These are phyloP conservation scores for Centropyge bicolor DNA, from an alignment of 2,797 vertebrate genomes.

Conservation along the genomic window DNA sequence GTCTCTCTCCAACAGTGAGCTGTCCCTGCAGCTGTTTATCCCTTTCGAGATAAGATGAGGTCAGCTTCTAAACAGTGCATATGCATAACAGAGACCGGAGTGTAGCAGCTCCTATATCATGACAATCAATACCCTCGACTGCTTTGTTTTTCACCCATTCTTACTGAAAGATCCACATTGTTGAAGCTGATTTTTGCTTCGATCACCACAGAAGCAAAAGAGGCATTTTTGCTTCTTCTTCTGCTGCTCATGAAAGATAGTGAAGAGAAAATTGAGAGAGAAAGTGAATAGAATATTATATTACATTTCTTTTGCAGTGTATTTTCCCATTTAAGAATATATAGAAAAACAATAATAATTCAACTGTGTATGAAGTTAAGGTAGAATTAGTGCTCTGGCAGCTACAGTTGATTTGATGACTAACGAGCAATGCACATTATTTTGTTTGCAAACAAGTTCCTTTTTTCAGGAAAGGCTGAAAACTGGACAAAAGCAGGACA, in stretches of 20 bases:
- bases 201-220: neutral
- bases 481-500: too few relatives aligned
- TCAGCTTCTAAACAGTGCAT: conserved; percentile 54
- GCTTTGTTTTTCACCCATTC: conserved; percentile 12
- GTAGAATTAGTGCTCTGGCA: conserved; percentile 4
- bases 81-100: conserved; percentile 29
- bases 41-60: conserved; percentile 53
- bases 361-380: neutral
- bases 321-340: neutral
- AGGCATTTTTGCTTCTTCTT: neutral
- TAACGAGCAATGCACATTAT: too few relatives aligned
- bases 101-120: conserved; percentile 31
- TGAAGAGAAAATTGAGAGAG: neutral
- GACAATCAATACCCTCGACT: conserved; percentile 19
- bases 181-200: neutral
- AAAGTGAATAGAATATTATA: neutral
- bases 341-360: neutral
- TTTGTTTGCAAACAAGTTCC: too few relatives aligned
- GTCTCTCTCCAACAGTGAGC: conserved; percentile 49
- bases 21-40: conserved; percentile 65
- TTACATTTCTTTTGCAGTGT: neutral
- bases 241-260: neutral
- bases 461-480: too few relatives aligned
- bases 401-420: neutral
- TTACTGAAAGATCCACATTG: neutral